A percentile compares a stretch with the other conserved stretches of the same genome.
These are phyloP conservation scores for Oryzias curvinotus DNA, from an alignment of 2,113 vertebrate species.

Conservation along the genomic window DNA sequence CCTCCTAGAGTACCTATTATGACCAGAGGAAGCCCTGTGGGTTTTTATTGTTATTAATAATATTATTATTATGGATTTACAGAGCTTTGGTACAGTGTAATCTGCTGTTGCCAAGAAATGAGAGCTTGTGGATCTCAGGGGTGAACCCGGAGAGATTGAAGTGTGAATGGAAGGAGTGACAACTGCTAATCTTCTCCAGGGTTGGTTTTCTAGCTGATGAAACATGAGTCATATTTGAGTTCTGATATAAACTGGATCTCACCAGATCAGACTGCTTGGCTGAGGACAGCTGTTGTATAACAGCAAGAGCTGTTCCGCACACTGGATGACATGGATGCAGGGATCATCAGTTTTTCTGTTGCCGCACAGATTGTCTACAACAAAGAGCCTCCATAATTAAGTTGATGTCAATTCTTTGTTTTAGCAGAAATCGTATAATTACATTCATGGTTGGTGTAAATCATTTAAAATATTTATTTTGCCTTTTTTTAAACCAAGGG, in stretches of 20 bases:
- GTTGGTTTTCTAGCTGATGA: background rate
- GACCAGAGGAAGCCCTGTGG: background rate
- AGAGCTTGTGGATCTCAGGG: background rate
- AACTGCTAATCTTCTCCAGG: constrained; percentile 6
- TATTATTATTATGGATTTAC: background rate
- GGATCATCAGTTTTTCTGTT: too few relatives aligned
- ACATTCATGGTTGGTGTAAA: too few relatives aligned
- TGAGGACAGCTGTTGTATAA: constrained; percentile 31
- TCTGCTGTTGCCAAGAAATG: background rate
- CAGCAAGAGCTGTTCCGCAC: constrained; percentile 3
- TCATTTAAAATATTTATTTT: too few relatives aligned
- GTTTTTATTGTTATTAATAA: too few relatives aligned
- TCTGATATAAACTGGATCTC: constrained; percentile 30
- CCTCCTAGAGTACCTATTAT: background rate
- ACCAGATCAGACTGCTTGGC: constrained; percentile 31
- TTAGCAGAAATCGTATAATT: too few relatives aligned
- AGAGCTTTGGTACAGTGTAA: background rate
- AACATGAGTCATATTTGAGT: constrained; percentile 27
- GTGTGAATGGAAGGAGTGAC: background rate
- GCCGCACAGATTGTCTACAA: too few relatives aligned
- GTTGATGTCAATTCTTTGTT: too few relatives aligned
- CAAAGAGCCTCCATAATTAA: too few relatives aligned
- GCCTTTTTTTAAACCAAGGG: too few relatives aligned
- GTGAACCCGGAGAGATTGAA: background rate
- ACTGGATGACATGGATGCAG: background rate